A percentile compares a stretch with the other conserved stretches of the same genome.
phyloP scores from a whole-genome alignment of 2,888 invertebrate genomes.

The Xestia xanthographa region DNA sequence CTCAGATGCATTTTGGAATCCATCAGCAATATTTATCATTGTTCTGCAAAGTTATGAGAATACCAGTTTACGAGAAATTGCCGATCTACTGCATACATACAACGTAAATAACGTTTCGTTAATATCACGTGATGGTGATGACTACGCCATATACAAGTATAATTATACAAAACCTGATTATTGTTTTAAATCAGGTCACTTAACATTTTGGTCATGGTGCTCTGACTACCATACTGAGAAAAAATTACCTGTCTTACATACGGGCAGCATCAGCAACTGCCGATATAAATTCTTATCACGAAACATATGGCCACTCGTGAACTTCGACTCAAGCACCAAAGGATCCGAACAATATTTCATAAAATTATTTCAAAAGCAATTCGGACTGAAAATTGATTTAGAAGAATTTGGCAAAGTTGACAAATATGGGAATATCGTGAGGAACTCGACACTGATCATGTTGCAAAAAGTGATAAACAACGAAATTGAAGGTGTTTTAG shows the following conservation, averaged over 20 bases:
- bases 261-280: constrained; percentile 49
- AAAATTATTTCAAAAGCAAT: constrained; percentile 59
- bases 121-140: constrained; percentile 18
- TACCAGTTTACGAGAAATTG: constrained; percentile 54
- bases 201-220: constrained; percentile 47
- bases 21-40: constrained; percentile 71
- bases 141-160: constrained; percentile 51
- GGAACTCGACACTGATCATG: constrained; percentile 61
- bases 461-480: constrained; percentile 60
- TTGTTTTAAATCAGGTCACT: constrained; percentile 58
- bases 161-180: constrained; percentile 57
- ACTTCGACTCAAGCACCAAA: constrained; percentile 55
- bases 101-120: constrained; percentile 47
- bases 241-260: constrained; percentile 4
- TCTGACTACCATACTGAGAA: constrained; percentile 32
- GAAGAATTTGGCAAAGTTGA: constrained; percentile 60
- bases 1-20: constrained; percentile 71
- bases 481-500: constrained; percentile 69
- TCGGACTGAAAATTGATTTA: constrained; percentile 63
- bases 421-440: constrained; percentile 65
- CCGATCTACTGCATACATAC: constrained; percentile 54
- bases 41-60: constrained; percentile 57
- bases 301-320: constrained; percentile 68
- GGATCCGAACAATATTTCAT: constrained; percentile 69
- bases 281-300: constrained; percentile 63